Base-by-base conservation (phyloP, 1,140 invertebrate species). In the Camponotus floridanus region DNA sequence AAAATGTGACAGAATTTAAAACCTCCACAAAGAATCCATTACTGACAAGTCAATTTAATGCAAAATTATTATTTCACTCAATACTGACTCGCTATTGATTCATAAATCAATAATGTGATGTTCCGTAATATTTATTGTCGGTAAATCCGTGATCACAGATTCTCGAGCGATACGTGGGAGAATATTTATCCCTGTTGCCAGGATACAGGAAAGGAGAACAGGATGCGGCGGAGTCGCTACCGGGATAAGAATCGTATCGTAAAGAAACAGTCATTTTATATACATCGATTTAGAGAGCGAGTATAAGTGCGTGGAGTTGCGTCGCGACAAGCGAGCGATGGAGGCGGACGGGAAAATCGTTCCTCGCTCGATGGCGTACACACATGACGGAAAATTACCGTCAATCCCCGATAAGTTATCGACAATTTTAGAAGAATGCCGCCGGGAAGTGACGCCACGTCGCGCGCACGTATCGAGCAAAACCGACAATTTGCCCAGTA, bases 371-470 rank as follows among this genome's bases (percentile, higher is more conserved):
- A 76, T 76, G 86, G 83, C 87, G 39, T 87, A 31, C 81, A 83
- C 85, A 88, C 70, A 76, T 51, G 86, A 87, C 45, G 81, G 87
- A 83, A 85, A 92, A 93, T 93, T 92, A 93, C 78, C 84, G 90
- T 74, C 88, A 91, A 93, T 93, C 86, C 90, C 80, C 91, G 91
- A 92, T 93, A 91, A 93, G 91, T 93, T 93, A 93, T 93, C 92
- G 92, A 90, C 88, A 85, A 92, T 93, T 92, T 93, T 91, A 88
- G 88, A 92, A 92, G 90, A 92, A 90, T 85, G 87, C 86, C 90
- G 92, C 67, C 78, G 88, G 91, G 86, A 92, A 89, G 87, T 90
- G 86, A 92, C 89, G 91, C 81, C 48, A 81, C 65, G 61, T 71
- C 85, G 78, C 86, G 80, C 81, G 78, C 79, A 78, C 85, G 86